Evolutionary conservation across 2,113 vertebrate genomes (phyloP), one percentile per base, ranked within the genome.

Genomic region (Antidorcas marsupialis): DNA sequence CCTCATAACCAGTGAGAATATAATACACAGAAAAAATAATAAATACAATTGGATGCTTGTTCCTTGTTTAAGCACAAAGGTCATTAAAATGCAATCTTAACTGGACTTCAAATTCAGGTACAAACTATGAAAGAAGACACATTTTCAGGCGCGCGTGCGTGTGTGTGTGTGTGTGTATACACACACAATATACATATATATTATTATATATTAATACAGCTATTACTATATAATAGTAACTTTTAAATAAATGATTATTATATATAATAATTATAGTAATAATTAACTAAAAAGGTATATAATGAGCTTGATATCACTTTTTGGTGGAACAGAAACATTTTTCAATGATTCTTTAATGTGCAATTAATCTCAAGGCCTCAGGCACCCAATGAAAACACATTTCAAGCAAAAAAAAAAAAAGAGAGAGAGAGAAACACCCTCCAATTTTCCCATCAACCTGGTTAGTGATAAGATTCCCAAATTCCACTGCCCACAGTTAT

Each of bases 291-390:
- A 60, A 89, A 87, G 30, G 19, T 45, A 86, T 28, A 95, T 59
- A 60, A 76, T 47, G 15, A 71, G 28, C 11, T 92, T 91, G 52
- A 92, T 55, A 71, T 94, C n/a, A 94, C 53, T 78, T 67, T 82
- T 91, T 47, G 85, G 64, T 78, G 47, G 39, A 30, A 86, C 5
- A 71, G 45, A 87, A 39, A 94, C 3, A 93, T 95, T 96, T 94
- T 95, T 86, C 96, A 98, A 45, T 60, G 39, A 93, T 91, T 36
- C 12, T 87, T 93, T 94, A 90, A 33, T 84, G 10, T 78, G 23
- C 33, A 84, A 92, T 94, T 96, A 96, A 94, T 62, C 87, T 92
- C 71, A 96, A 91, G 85, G 64, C 81, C 23, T 96, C 25, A 87
- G 30, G 33, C n/a, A 89, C 97, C 28, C n/a, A 78, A 83, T 81